Base-by-base conservation (phyloP, 2,888 invertebrate genomes). In the Tenodera sinensis region DNA sequence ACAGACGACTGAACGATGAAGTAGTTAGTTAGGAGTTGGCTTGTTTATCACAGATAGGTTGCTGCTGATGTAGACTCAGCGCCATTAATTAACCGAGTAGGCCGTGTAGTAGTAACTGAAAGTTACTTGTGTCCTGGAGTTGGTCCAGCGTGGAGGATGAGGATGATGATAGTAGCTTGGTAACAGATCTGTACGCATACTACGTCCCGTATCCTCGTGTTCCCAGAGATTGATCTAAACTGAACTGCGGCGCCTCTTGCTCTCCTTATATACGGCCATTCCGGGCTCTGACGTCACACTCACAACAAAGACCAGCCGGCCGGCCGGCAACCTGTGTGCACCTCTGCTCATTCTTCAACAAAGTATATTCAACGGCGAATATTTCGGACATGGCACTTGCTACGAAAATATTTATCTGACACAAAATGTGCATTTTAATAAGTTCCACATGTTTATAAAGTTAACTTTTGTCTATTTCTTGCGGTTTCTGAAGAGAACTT, bases 101-200 rank as follows among this genome's bases (percentile, higher is more conserved):
- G 89, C 83, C 28, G 89, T 88, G 83, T 90, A 90, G 81, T 90
- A 90, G 85, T 90, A 90, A 83, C 90, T 89, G 28, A 89, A 84
- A 27, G 85, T 90, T 54, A 90, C 89, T 47, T 89, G 84, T 89
- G n/a, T n/a, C n/a, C 90, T 82, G 47, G 84, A 90, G 54, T 88
- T 87, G 28, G 85, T 89, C 90, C 90, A 90, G 87, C 88, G 89
- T 28, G 87, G 87, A 87, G 83, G 87, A 25, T 30, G 30, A n/a
- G n/a, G n/a, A n/a, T n/a, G n/a, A n/a, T n/a, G n/a, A n/a, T n/a
- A n/a, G 4, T 87, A 87, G 30, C 87, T 87, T 71, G 54, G 54
- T 25, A 71, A 88, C 42, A 88, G 86, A 28, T 83, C 85, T 88
- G 54, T 87, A 87, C 83, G 83, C 87, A 87, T 87, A 3, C 54